Evolutionary conservation across 2,113 vertebrate species (phyloP).

Genomic region (Aegithalos caudatus): DNA sequence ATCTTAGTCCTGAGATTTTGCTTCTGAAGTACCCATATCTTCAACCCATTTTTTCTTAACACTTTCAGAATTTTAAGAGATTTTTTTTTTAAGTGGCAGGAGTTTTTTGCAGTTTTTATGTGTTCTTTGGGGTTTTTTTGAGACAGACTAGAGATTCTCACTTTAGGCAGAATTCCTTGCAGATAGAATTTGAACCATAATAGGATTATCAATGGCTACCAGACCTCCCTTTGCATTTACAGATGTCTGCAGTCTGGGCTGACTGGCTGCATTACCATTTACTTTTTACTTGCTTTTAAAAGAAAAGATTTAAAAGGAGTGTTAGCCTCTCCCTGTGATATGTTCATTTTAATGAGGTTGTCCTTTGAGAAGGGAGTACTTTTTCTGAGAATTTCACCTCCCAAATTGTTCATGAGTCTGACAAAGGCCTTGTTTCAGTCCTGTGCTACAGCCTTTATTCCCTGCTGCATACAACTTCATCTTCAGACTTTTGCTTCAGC

Average conservation of each 20-base stretch:
- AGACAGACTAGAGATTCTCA: background rate
- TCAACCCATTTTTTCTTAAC: background rate
- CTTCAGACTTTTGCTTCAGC: constrained; percentile 29
- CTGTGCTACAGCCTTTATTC: background rate
- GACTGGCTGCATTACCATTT: background rate
- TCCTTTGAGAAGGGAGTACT: background rate
- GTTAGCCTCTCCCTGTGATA: background rate
- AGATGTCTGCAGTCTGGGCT: background rate
- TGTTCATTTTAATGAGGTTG: background rate
- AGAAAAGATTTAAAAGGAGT: background rate
- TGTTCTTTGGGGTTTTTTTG: background rate
- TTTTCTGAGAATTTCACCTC: background rate
- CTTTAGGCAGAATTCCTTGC: background rate
- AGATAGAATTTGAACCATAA: background rate
- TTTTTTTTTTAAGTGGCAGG: background rate
- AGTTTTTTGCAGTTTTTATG: background rate
- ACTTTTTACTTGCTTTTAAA: background rate
- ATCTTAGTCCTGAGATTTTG: background rate
- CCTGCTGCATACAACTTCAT: background rate
- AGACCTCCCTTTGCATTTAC: background rate
- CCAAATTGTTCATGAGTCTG: background rate
- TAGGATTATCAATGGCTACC: background rate
- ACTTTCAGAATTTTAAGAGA: background rate
- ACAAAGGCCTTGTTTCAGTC: background rate
- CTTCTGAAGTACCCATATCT: background rate